These are phyloP conservation scores for Patagioenas fasciata DNA, from an alignment of 2,113 vertebrate genomes.

Conservation along the genomic window DNA sequence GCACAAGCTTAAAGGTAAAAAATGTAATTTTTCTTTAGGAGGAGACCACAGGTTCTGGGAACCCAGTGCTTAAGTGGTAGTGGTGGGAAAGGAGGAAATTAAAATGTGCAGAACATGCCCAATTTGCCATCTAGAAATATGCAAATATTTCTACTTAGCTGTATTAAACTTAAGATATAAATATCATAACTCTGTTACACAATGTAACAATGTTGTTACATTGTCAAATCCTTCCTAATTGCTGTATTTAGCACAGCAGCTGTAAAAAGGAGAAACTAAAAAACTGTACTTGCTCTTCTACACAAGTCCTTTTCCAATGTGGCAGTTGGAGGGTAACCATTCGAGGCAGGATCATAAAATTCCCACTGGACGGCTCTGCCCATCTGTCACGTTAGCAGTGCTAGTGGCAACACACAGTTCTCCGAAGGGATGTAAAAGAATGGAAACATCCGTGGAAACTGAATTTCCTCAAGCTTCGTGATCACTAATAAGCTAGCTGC, in stretches of 20 bases:
- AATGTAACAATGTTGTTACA: neutral
- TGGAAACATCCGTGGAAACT: neutral
- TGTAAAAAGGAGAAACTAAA: neutral
- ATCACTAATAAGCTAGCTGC: neutral
- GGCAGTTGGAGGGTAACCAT: neutral
- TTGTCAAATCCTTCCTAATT: neutral
- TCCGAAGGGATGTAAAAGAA: neutral
- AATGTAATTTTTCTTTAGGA: neutral
- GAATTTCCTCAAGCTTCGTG: neutral
- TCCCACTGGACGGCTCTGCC: neutral
- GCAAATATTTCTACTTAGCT: neutral
- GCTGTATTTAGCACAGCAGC: neutral
- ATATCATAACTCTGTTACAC: neutral
- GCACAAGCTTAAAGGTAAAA: neutral
- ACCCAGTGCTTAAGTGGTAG: neutral
- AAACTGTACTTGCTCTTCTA: neutral
- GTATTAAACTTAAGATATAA: neutral
- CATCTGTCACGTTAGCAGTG: neutral
- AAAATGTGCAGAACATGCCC: neutral
- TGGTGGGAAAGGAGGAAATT: neutral
- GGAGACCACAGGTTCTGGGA: neutral
- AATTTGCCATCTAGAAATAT: neutral
- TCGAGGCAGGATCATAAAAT: neutral
- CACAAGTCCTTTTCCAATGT: neutral
- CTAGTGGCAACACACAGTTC: neutral